These are phyloP conservation scores for Ennomos fuscantarius DNA, from an alignment of 2,888 invertebrate genomes.

Conservation along the genomic window DNA sequence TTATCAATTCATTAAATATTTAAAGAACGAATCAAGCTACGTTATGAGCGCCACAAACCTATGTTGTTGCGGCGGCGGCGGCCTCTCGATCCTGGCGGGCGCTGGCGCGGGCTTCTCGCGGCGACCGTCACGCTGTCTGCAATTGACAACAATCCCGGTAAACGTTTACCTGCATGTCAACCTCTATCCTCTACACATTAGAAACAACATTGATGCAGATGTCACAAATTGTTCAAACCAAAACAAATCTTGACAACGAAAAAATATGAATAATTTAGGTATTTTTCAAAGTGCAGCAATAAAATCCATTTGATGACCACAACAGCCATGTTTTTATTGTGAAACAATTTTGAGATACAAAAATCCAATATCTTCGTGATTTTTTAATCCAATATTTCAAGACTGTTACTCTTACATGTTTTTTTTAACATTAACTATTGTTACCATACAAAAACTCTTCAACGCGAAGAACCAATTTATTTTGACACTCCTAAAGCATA, in stretches of 20 bases:
- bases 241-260: background rate
- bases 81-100: conserved; percentile 56
- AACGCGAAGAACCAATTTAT: conserved; percentile 68
- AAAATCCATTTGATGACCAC: background rate
- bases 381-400: conserved; percentile 29
- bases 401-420: conserved; percentile 46
- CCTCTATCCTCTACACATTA: conserved; percentile 13
- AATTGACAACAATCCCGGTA: conserved; percentile 47
- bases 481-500: conserved; percentile 74
- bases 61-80: conserved; percentile 27
- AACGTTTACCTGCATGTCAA: conserved; percentile 2
- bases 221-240: conserved; percentile 3
- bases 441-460: conserved; percentile 25
- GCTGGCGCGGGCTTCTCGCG: conserved; percentile 54
- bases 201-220: conserved; percentile 10
- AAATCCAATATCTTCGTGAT: background rate
- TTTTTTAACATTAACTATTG: too few relatives aligned
- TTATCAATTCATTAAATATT: too few relatives aligned
- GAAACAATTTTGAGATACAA: conserved; percentile 21
- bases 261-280: conserved; percentile 3
- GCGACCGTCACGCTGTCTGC: conserved; percentile 66
- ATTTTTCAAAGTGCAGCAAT: conserved; percentile 4
- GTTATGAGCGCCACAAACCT: conserved; percentile 15
- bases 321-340: conserved; percentile 1
- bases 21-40: too few relatives aligned